A percentile compares a stretch with the other conserved stretches of the same genome.
These are phyloP conservation scores for Alexandromys fortis DNA, from an alignment of 2,113 vertebrate species.

Conservation along the genomic window DNA sequence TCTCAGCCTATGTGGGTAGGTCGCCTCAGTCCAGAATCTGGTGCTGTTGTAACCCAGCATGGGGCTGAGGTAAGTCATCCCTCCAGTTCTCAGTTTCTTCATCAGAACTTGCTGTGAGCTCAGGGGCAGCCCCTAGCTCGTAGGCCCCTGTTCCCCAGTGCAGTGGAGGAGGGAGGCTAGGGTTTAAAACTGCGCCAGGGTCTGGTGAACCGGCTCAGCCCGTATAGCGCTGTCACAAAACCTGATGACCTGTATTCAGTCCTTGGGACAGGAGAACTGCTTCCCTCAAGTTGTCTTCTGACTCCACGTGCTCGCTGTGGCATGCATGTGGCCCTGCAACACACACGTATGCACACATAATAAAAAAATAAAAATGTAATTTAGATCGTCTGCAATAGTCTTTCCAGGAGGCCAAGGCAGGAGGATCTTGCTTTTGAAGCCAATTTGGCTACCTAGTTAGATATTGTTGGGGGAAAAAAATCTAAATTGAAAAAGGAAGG, in stretches of 20 bases:
- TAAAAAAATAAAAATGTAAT: neutral
- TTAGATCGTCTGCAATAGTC: neutral
- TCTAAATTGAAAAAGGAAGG: neutral
- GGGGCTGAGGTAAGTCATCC: neutral
- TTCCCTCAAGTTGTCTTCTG: neutral
- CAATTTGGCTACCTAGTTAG: neutral
- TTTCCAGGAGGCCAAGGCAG: neutral
- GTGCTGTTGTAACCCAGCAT: neutral
- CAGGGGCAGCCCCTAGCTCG: no score
- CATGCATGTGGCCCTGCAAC: neutral
- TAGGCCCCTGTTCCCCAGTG: neutral
- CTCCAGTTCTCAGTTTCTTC: neutral
- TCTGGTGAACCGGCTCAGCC: neutral
- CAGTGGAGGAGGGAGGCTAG: neutral
- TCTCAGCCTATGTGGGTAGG: neutral
- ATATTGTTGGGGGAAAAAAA: neutral
- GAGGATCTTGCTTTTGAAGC: no score
- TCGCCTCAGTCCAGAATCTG: neutral
- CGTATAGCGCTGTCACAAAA: neutral
- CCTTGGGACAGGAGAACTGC: neutral
- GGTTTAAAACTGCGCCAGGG: neutral
- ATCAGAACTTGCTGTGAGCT: neutral
- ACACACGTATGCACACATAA: neutral
- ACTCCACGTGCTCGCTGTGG: neutral
- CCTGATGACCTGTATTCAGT: neutral